Base-by-base conservation (phyloP, 1,140 invertebrate genomes). In the Ylistrum balloti region DNA sequence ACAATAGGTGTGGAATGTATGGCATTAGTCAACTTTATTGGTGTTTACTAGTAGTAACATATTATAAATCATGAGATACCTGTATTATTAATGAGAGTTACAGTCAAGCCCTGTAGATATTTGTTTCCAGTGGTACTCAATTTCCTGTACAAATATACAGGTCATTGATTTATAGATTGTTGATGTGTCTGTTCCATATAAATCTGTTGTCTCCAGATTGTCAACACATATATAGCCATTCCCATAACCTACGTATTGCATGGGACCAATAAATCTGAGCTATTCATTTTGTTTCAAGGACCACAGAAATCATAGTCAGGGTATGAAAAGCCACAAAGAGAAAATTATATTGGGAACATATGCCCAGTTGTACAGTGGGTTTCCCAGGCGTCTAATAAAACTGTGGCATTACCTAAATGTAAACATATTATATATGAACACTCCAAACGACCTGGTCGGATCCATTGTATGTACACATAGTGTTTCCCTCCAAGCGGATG, bases 341-440 rank as follows among this genome's bases (percentile, higher is more conserved):
- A 74, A 74, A 74, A 74, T 74, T 74, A 74, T 74, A 74, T 74
- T 74, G 56, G 56, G 5, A 28, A 74, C 56, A 74, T n/a, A 74
- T 74, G 56, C 22, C 56, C 28, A n/a, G 56, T 74, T n/a, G 22
- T 74, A 74, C 56, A 74, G 56, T 17, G 41, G 9, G 56, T 74
- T 56, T 74, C 56, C 56, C 56, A 74, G 56, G 56, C 56, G 56
- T 28, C 56, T 28, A 74, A 74, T 74, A 74, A 74, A 74, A 74
- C 2, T n/a, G 56, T 28, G 56, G 56, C 56, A 74, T 74, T 74
- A 74, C 56, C 56, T 74, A 74, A 74, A 74, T n/a, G 28, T 74
- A 45, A 45, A 45, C 41, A 45, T 45, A 45, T 45, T 15, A 45
- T 45, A 28, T 74, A 74, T 74, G n/a, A 74, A 74, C 22, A 28